These are phyloP conservation scores for Enteromius treurensis DNA, from an alignment of 2,797 vertebrate species.

Conservation along the genomic window DNA sequence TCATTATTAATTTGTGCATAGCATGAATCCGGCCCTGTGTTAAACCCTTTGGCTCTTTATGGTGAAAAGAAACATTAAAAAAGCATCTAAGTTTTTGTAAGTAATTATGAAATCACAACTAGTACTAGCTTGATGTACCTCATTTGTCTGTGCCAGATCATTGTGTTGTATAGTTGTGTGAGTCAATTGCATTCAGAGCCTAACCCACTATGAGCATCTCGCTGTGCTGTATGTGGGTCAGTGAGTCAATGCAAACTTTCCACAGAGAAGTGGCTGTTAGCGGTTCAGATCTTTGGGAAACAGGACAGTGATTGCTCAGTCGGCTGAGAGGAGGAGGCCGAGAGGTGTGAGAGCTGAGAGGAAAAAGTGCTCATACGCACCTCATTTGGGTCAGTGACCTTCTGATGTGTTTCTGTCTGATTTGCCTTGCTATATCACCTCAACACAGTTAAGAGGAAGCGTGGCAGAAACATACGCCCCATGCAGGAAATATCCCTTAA, in stretches of 20 bases:
- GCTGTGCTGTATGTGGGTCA: conserved; percentile 56
- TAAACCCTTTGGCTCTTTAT: neutral
- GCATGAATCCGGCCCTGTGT: neutral
- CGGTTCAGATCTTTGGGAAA: conserved; percentile 49
- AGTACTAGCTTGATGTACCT: neutral
- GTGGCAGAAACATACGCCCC: conserved; percentile 15
- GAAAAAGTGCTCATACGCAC: conserved; percentile 23
- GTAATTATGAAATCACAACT: neutral
- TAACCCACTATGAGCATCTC: conserved; percentile 31
- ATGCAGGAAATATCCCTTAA: conserved; percentile 25
- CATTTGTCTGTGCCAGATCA: neutral
- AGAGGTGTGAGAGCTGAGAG: conserved; percentile 11
- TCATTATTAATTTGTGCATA: neutral
- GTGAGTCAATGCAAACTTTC: conserved; percentile 40
- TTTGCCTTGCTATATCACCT: conserved; percentile 35
- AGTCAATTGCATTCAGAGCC: conserved; percentile 4
- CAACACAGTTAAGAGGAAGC: conserved; percentile 20
- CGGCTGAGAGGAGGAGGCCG: conserved; percentile 9
- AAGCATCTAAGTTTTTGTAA: neutral
- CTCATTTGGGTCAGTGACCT: conserved; percentile 43
- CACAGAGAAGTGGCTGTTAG: conserved; percentile 25
- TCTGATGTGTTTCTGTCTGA: conserved; percentile 19
- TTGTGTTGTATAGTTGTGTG: conserved; percentile 2
- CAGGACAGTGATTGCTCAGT: conserved; percentile 34
- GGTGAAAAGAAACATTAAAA: neutral